Conservation (phyloP, 2,797 vertebrate genomes). For the Phalanger gymnotis region DNA sequence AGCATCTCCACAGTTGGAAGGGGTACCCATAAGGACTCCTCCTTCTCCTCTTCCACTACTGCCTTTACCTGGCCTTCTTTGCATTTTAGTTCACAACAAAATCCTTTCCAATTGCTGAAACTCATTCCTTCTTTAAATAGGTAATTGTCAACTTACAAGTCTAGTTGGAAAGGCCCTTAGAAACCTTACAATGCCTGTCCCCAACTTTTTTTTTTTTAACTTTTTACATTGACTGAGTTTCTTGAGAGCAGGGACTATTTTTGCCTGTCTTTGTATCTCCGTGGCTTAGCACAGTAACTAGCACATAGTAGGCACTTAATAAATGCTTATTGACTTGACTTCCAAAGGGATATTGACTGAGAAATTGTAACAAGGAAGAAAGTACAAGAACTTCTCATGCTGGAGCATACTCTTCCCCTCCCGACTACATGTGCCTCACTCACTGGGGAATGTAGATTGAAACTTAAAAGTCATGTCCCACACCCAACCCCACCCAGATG, state of each 20-base stretch:
- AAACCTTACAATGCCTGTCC: not conserved
- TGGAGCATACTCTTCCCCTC: no score
- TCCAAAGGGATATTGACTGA: not conserved
- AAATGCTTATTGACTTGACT: not conserved
- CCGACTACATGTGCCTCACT: not conserved
- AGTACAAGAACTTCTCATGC: not conserved
- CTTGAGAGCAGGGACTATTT: no score
- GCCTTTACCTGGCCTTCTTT: not conserved
- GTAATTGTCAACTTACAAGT: not conserved
- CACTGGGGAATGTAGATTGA: not conserved
- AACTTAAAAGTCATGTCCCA: not conserved
- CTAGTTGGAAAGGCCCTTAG: not conserved
- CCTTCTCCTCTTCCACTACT: not conserved
- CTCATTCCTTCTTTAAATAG: not conserved
- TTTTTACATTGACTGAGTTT: not conserved
- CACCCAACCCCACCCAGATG: not conserved
- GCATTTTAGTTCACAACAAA: not conserved
- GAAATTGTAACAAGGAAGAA: not conserved
- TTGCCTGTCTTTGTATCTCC: no score
- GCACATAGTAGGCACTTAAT: no score
- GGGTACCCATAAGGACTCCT: not conserved
- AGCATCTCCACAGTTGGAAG: not conserved
- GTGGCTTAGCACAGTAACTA: no score
- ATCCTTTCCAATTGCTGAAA: not conserved
- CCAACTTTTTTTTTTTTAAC: not conserved